A percentile compares a stretch with the other conserved stretches of the same genome.
Evolutionary conservation across 2,797 vertebrate genomes (phyloP).

Genomic region (Thamnophis elegans): DNA sequence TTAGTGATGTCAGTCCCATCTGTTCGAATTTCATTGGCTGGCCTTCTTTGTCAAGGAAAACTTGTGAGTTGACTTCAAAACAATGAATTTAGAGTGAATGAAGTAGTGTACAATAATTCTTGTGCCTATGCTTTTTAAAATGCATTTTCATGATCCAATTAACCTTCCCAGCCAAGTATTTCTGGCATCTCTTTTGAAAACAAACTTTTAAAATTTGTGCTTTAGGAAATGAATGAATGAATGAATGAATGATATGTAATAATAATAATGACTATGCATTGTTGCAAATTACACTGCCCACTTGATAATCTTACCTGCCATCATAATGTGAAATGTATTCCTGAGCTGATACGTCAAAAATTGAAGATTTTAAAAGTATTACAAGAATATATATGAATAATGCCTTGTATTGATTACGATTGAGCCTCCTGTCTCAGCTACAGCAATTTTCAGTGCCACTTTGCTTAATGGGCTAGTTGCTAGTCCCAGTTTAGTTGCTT

Average conservation of each 20-base stretch:
- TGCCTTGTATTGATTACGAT: not conserved
- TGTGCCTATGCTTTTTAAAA: not conserved
- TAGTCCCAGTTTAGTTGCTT: not conserved
- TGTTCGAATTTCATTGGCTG: constrained; percentile 7
- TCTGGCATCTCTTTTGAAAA: not conserved
- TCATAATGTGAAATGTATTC: not conserved
- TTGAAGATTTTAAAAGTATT: not conserved
- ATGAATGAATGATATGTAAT: not conserved
- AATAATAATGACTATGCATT: not conserved
- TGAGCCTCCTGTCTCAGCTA: not conserved
- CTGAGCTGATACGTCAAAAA: not conserved
- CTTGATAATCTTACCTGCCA: not conserved
- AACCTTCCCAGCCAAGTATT: not conserved
- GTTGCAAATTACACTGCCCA: not conserved
- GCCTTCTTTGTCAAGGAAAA: not conserved
- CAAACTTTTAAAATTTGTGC: not conserved
- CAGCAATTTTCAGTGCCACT: not conserved
- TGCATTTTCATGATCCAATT: not conserved
- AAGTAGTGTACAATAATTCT: not conserved
- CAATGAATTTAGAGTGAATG: not conserved
- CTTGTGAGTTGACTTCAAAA: not conserved
- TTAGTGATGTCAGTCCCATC: constrained; percentile 2
- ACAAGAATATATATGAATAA: not conserved
- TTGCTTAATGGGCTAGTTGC: not conserved
- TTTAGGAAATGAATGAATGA: not conserved